Base-by-base conservation (phyloP, 37 sponge, comb jelly and placozoan species). In the Halichondria panicea region DNA sequence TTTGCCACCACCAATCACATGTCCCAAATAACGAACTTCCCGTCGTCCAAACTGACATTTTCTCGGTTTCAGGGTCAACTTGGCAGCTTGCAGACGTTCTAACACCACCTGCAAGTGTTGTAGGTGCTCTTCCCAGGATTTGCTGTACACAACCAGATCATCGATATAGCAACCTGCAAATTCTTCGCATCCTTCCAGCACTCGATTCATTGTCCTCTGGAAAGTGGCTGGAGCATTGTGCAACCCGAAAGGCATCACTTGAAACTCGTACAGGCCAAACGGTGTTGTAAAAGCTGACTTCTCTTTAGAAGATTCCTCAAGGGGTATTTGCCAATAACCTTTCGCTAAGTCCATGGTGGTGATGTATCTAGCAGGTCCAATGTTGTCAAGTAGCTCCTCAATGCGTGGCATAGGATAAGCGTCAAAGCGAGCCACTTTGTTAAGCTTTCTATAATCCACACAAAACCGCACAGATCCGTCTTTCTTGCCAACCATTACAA, bases 351-450 rank as follows among this genome's bases (percentile, higher is more conserved):
- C 89, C 3, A 89, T 44, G 5, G 78, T 89, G 27, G 83, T 44
- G 57, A 83, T 70, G 59, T 71, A 50, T 0, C 22, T 31, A 4
- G 89, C 84, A 40, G 38, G 25, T 12, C 75, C 84, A 13, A 89
- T 61, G 15, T 53, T 30, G 57, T 82, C 84, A 43, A 83, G 15
- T 15, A 82, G 21, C 43, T 89, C 75, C 33, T 89, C 78, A 18
- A 83, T 55, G n/a, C 67, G 42, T 0, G 90, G 90, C 72, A 84
- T 72, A 3, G 91, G 81, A 40, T 90, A 90, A 55, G 86, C 76
- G 59, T 90, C 86, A 34, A 70, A 74, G 24, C 53, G 66, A 8
- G 91, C 55, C 42, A 70, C 65, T 35, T 60, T 52, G 65, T 90
- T 84, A 52, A 90, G 68, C 65, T 57, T 68, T n/a, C 85, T 24